Conservation (phyloP, 2,888 invertebrate species). For the Tridacna gigas region DNA sequence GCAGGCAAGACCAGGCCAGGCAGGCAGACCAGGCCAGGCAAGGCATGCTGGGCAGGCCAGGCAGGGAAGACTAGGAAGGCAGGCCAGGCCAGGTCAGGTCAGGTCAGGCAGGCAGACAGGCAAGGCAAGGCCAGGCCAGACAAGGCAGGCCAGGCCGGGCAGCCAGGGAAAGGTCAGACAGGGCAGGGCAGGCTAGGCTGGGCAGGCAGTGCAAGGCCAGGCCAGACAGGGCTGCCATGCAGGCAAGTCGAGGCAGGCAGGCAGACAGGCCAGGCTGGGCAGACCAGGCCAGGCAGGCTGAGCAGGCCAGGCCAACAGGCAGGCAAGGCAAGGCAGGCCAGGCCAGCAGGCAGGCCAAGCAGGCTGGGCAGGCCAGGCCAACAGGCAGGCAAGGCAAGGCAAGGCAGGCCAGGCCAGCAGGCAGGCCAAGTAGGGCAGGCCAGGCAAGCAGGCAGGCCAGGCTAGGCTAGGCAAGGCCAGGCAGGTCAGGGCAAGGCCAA, state of each 20-base stretch:
- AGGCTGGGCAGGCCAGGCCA: conserved; percentile 41
- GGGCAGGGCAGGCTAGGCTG: conserved; percentile 48
- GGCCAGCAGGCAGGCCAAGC: conserved; percentile 26
- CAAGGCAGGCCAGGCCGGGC: conserved; percentile 36
- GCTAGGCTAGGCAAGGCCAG: conserved; percentile 24
- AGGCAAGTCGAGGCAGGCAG: background rate
- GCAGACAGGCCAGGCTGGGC: background rate
- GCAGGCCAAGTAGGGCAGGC: conserved; percentile 15
- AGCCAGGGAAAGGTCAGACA: conserved; percentile 34
- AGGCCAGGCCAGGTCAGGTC: background rate
- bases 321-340: conserved; percentile 36
- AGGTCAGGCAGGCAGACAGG: conserved; percentile 25
- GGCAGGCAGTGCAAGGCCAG: background rate
- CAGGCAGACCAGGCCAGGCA: background rate
- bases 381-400: conserved; percentile 36
- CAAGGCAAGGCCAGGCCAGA: conserved; percentile 45
- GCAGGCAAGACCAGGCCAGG: background rate
- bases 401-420: conserved; percentile 18
- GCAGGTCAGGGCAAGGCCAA: conserved; percentile 6
- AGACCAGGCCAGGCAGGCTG: background rate
- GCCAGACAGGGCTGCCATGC: background rate
- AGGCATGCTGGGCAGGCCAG: background rate
- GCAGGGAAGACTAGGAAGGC: conserved; percentile 1
- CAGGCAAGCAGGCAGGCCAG: conserved; percentile 26
- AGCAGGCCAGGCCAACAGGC: no score